These are phyloP conservation scores for Xerus inauris DNA, from an alignment of 2,113 vertebrate genomes.

Conservation along the genomic window DNA sequence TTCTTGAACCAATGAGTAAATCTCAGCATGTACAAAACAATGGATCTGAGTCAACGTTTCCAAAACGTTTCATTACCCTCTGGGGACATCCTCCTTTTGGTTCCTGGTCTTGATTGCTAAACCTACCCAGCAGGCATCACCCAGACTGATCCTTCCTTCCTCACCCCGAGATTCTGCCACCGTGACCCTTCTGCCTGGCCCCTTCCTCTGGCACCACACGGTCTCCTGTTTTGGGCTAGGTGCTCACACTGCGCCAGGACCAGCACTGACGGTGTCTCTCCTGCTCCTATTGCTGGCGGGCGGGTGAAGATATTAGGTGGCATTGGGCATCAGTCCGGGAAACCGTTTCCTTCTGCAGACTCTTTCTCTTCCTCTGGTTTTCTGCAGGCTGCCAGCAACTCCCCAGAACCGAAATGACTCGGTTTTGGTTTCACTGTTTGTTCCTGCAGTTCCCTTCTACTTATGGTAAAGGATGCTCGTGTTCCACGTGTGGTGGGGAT, in stretches of 20 bases:
- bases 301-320: neutral
- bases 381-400: neutral
- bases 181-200: neutral
- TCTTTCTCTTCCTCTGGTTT: neutral
- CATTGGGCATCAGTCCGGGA: neutral
- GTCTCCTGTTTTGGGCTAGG: neutral
- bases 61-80: rapidly evolving
- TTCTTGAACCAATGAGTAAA: neutral
- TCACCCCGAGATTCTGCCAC: rapidly evolving
- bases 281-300: neutral
- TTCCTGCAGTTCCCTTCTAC: neutral
- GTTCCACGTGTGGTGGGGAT: neutral
- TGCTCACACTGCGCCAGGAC: neutral
- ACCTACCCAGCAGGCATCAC: neutral
- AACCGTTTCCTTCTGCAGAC: neutral
- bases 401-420: neutral
- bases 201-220: no score
- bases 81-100: neutral
- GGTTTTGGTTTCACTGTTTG: neutral
- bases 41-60: neutral
- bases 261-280: neutral
- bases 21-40: neutral
- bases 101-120: neutral
- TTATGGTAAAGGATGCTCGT: neutral
- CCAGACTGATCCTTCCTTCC: neutral